These are phyloP conservation scores for Paraplagusia blochii DNA, from an alignment of 2,113 vertebrate species.

Conservation along the genomic window DNA sequence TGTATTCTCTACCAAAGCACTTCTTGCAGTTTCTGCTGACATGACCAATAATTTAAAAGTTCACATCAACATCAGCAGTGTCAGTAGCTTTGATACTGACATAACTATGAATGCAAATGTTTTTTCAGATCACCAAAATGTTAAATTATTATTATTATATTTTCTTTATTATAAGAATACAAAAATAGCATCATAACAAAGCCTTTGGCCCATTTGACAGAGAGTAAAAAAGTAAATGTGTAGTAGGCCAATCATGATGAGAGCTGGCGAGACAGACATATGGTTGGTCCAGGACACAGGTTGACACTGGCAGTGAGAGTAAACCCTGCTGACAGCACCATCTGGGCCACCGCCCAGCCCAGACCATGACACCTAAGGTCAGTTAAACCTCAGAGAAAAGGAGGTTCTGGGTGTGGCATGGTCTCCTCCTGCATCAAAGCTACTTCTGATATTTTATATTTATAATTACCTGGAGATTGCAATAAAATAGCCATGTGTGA, in stretches of 20 bases:
- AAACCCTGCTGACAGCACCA: slow-evolving; percentile 43
- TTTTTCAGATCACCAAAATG: too few relatives aligned
- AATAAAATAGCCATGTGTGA: too few relatives aligned
- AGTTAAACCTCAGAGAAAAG: slow-evolving; percentile 14
- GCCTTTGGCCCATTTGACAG: not conserved
- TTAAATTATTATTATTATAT: too few relatives aligned
- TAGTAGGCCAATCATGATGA: slow-evolving; percentile 17
- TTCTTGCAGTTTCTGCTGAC: slow-evolving; percentile 38
- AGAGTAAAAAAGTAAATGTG: not conserved
- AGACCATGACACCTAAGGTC: slow-evolving; percentile 45
- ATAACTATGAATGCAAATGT: too few relatives aligned
- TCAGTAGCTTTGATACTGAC: too few relatives aligned
- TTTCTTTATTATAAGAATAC: too few relatives aligned
- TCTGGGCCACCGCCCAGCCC: slow-evolving; percentile 39
- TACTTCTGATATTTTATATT: too few relatives aligned
- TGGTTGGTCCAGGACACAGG: slow-evolving; percentile 32
- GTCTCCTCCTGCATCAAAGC: not conserved
- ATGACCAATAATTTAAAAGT: slow-evolving; percentile 8
- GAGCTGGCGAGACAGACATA: slow-evolving; percentile 51
- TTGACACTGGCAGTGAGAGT: slow-evolving; percentile 13
- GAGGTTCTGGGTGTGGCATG: slow-evolving; percentile 12
- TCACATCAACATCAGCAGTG: slow-evolving; percentile 13
- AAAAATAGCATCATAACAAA: not conserved
- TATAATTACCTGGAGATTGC: too few relatives aligned
- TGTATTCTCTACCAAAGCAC: slow-evolving; percentile 12